These are phyloP conservation scores for Aviceda subcristata DNA, from an alignment of 2,113 vertebrate species.

Conservation along the genomic window DNA sequence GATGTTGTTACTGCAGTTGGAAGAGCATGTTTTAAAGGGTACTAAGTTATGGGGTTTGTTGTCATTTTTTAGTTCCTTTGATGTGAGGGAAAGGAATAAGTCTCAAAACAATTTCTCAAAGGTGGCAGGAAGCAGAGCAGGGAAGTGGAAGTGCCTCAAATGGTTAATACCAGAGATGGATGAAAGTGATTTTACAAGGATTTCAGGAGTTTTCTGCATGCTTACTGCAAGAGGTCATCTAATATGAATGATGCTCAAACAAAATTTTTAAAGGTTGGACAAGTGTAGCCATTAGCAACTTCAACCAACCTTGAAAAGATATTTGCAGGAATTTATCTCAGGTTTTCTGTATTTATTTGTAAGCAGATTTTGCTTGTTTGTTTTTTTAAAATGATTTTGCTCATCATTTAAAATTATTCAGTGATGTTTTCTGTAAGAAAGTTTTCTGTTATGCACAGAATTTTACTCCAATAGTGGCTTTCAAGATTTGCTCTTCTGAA, in stretches of 20 bases:
- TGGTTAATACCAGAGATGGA: not conserved
- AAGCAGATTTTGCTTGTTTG: not conserved
- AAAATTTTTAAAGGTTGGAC: not conserved
- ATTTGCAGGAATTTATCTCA: not conserved
- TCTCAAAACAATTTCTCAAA: not conserved
- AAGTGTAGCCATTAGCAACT: not conserved
- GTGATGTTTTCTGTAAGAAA: not conserved
- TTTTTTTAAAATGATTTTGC: not conserved
- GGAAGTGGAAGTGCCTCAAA: not conserved
- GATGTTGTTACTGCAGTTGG: not conserved
- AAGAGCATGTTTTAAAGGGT: not conserved
- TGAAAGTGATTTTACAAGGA: not conserved
- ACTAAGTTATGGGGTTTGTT: not conserved
- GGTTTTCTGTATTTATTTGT: not conserved
- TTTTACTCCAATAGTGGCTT: not conserved
- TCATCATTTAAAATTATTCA: not conserved
- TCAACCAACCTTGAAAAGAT: not conserved
- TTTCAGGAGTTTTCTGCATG: not conserved
- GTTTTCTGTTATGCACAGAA: not conserved
- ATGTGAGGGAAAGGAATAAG: not conserved
- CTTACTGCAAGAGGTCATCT: not conserved
- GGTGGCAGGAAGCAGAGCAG: not conserved
- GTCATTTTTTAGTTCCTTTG: not conserved
- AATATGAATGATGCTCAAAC: not conserved
- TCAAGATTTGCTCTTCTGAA: not conserved